Base-by-base conservation (phyloP, 2,113 vertebrate genomes). In the Phasianus colchicus region DNA sequence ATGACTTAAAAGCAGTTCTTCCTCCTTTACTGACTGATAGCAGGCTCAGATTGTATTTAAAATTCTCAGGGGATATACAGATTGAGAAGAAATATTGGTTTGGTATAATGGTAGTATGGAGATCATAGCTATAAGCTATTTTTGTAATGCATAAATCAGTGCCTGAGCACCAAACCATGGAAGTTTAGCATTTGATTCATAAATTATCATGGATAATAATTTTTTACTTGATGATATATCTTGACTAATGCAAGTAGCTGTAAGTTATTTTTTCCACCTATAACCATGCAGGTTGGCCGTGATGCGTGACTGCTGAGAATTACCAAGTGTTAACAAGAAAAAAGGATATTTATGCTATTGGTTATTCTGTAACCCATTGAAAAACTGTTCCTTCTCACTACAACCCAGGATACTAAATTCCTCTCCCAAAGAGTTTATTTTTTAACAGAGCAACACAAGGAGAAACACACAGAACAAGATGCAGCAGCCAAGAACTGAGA, bases 201-300 rank as follows among this genome's bases (percentile, higher is more conserved):
- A 72, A 30, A 88, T 88, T 86, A 78, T 75, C 55, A 67, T 43
- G 86, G 93, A 94, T 95, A 94, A 87, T n/a, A 85, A 25, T 52
- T 81, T 95, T 93, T 89, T 76, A 45, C 65, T 81, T 90, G 69
- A 69, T 1, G 13, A 34, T 71, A 38, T 42, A 69, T 60, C 40
- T 77, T 91, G 69, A 69, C 18, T 91, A 79, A 83, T 16, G 18
- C 34, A 69, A 88, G 52, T 43, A 88, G 47, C 38, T 89, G 38
- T 64, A 63, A 94, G 64, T 16, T 76, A 43, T 85, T 91, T 95
- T 85, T 95, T 61, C 40, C 47, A 72, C 64, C 32, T 43, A 12
- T 55, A 90, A 43, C 24, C 20, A 76, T 16, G 29, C 38, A 83
- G 91, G 14, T 89, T 74, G 22, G 38, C 11, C 40, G 67, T 43